Base-by-base conservation (phyloP, 2,888 invertebrate genomes). In the Proisotoma minuta region DNA sequence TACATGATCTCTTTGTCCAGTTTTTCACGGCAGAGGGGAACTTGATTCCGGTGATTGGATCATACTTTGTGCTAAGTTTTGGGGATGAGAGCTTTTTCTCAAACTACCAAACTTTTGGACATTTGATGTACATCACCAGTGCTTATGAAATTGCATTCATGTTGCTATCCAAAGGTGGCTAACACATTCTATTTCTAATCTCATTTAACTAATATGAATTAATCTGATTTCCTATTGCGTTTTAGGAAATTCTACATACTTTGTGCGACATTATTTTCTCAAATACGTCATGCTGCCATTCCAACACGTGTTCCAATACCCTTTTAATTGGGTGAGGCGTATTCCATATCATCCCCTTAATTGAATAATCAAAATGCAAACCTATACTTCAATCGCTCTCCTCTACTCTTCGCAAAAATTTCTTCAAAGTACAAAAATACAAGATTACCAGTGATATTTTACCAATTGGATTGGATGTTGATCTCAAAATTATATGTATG, bases 201-300 rank as follows among this genome's bases (percentile, higher is more conserved):
- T 18, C 43, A 43, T 43, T 43, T 43, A n/a, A n/a, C 18, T 43
- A 18, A 43, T 18, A 43, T 43, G 10, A 43, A 43, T 34, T 12
- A 20, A 5, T 43, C 4, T 43, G n/a, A 5, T 43, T 43, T 43
- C 20, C 4, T 43, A 18, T 43, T n/a, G 18, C 43, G 20, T 12
- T 43, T 43, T 43, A 43, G 43, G 43, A 43, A 43, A 43, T 43
- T 43, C 43, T 5, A 43, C 43, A 15, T 43, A 43, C 20, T 43
- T 15, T 15, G 18, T 43, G 5, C 43, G 43, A 4, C 43, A 43
- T 43, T 43, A n/a, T n/a, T n/a, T n/a, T n/a, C n/a, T n/a, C n/a
- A n/a, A n/a, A n/a, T n/a, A n/a, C n/a, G n/a, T n/a, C n/a, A n/a
- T n/a, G n/a, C n/a, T n/a, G n/a, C n/a, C n/a, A n/a, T n/a, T n/a